Base-by-base conservation (phyloP, 2,797 vertebrate genomes). In the Characodon lateralis region DNA sequence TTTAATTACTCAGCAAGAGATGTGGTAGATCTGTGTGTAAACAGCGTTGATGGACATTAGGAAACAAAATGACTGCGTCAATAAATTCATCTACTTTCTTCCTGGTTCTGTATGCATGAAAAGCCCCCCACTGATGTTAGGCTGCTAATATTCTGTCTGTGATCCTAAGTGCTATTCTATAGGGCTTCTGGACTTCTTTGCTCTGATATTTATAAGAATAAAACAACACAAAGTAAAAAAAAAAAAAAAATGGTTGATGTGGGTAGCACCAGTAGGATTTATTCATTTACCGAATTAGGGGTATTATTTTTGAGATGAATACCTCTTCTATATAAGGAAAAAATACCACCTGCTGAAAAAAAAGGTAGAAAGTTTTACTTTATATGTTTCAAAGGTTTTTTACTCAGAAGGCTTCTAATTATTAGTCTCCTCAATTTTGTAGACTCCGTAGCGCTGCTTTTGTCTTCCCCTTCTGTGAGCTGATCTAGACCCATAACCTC, bases 11-110 rank as follows among this genome's bases (percentile, higher is more conserved):
- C 83, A 83, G 83, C 84, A 77, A 68, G 81, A 88, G 89, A 89
- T 89, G 78, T 78, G 81, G 90, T 93, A 94, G 91, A 95, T 94
- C 92, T 94, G 82, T 65, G 80, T 84, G 79, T 91, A 89, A 84
- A 86, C 61, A 59, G 83, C 80, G 76, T 66, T 82, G 73, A 84
- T 82, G 78, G 77, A 86, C 73, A 58, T 73, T 78, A 85, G 76
- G 81, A 81, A 80, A 72, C 74, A 86, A 83, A 73, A 78, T 28
- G 3, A 18, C 31, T 18, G 59, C 26, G 31, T 16, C 31, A 58
- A 2, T 58, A 31, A 81, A 41, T 89, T 73, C 80, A 85, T 87
- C 81, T 78, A 77, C 63, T 69, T 69, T 73, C 68, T 70, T 76
- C 72, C 69, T 18, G 73, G 72, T 84, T 74, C 85, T 71, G 35